A percentile compares a stretch with the other conserved stretches of the same genome.
phyloP scores from a whole-genome alignment of 2,888 invertebrate species.

The Eugnorisma glareosa region DNA sequence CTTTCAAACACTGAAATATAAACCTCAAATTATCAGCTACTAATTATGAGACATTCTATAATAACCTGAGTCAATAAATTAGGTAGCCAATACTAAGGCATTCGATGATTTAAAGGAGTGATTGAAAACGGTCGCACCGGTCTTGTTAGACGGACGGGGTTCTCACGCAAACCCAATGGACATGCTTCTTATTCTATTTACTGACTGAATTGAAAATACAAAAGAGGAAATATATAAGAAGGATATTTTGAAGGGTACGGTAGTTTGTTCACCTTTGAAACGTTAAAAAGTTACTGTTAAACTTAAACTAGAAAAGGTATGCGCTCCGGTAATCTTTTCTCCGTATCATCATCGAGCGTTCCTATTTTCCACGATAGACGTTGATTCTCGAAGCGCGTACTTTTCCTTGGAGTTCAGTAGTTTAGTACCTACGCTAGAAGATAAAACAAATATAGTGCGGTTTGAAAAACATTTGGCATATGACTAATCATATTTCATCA shows the following conservation, averaged over 20 bases:
- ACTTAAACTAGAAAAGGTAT: background rate
- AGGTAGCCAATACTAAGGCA: conserved; percentile 23
- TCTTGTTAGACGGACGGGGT: conserved; percentile 21
- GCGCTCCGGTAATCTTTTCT: background rate
- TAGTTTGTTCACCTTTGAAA: background rate
- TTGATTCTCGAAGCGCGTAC: background rate
- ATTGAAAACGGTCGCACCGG: conserved; percentile 45
- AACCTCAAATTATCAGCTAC: background rate
- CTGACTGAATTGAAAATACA: background rate
- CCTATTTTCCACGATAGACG: background rate
- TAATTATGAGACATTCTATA: conserved; percentile 32
- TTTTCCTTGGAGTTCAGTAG: background rate
- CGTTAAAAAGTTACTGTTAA: background rate
- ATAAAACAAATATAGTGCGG: background rate
- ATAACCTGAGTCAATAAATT: conserved; percentile 42
- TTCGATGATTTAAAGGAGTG: conserved; percentile 46
- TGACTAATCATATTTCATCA: no score
- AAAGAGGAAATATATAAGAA: background rate
- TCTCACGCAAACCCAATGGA: conserved; percentile 58
- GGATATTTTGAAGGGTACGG: background rate
- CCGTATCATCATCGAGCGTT: background rate
- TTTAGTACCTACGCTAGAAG: background rate
- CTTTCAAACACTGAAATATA: background rate
- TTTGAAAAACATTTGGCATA: background rate
- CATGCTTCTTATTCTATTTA: conserved; percentile 35